Evolutionary conservation across 2,888 invertebrate genomes (phyloP), one percentile per base, ranked within the genome.

Genomic region (Gari tellinella): DNA sequence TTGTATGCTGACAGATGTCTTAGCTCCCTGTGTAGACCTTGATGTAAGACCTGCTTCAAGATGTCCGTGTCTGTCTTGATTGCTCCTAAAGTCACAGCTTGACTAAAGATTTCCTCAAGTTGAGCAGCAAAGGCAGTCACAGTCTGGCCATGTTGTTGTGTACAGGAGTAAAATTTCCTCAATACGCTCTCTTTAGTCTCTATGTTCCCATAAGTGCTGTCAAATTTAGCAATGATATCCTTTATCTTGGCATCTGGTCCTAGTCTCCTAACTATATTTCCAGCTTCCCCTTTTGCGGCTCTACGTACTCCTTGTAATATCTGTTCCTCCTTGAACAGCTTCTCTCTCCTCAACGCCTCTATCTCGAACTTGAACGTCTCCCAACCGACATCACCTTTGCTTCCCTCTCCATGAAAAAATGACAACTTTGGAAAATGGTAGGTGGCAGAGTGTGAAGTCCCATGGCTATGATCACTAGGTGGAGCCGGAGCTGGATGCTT

Each of bases 1-100:
- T 72, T 56, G 31, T 52, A 52, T 10, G 43, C 26, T 17, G 72
- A 25, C 46, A 61, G 15, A 2, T 66, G 43, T 25, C 57, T 72
- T 0, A 72, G 5, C 15, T 52, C 52, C 17, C 17, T 23, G 5
- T 26, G 41, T 14, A 72, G 38, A 19, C 72, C 72, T 61, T 45
- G 37, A 31, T 45, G 55, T 3, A 65, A 48, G 15, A 45, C 55
- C 14, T 49, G 23, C 23, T 64, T 57, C 8, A 61, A 37, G 17
- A 51, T 46, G 1, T 40, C 46, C 19, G 41, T 45, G 53, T 69
- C 63, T 15, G 21, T 26, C n/a, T 31, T 19, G 8, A 69, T 12
- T 26, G 43, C 72, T 8, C 46, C 58, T 15, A 65, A 14, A 0
- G 17, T 25, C n/a, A 66, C 51, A 10, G 72, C 72, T 17, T 53